phyloP scores from a whole-genome alignment of 2,797 vertebrate genomes.

The Lates japonicus region DNA sequence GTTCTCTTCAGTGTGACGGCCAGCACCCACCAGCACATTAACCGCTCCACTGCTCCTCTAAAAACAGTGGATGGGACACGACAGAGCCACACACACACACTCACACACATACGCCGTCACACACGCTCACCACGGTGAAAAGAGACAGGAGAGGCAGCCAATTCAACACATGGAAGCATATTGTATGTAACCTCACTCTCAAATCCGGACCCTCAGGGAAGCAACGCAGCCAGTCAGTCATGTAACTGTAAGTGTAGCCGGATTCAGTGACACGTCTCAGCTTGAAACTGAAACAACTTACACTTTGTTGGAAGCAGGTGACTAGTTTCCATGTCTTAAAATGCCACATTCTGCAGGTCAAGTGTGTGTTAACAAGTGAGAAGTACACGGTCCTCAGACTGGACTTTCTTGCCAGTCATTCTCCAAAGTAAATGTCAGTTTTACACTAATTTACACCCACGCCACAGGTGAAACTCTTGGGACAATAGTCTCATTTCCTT shows the following conservation, averaged over 20 bases:
- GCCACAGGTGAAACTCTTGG: constrained; percentile 60
- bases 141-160: constrained; percentile 27
- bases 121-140: constrained; percentile 31
- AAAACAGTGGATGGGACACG: constrained; percentile 61
- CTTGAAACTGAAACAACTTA: constrained; percentile 18
- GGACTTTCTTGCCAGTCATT: constrained; percentile 24
- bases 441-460: constrained; percentile 46
- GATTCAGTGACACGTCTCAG: constrained; percentile 3
- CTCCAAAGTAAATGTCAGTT: constrained; percentile 40
- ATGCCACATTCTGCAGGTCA: constrained; percentile 16
- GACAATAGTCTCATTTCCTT: constrained; percentile 68
- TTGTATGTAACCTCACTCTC: too few species aligned
- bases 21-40: constrained; percentile 75
- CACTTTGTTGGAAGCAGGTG: constrained; percentile 11
- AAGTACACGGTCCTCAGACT: background rate
- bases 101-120: background rate
- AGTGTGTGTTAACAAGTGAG: constrained; percentile 19
- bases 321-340: background rate
- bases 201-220: constrained; percentile 14
- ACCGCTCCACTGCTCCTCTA: constrained; percentile 68
- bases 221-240: constrained; percentile 16
- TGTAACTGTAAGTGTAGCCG: background rate
- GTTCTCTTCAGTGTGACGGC: constrained; percentile 67
- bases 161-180: constrained; percentile 58
- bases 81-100: constrained; percentile 54